phyloP scores from a whole-genome alignment of 1,140 invertebrate species.

The Zaprionus kolodkinae region DNA sequence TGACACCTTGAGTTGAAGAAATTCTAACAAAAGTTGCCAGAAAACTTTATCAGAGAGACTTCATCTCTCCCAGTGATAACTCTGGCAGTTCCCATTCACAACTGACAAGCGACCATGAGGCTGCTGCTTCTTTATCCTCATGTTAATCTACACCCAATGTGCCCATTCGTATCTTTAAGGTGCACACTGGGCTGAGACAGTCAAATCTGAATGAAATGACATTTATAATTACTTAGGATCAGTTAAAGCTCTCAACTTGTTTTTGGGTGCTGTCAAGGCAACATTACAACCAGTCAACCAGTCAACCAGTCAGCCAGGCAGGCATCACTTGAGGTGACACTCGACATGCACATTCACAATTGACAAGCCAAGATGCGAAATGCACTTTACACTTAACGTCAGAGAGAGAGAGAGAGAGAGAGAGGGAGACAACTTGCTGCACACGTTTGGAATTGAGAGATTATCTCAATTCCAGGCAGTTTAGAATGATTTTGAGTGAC shows the following conservation, averaged over 20 bases:
- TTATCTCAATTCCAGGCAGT: background rate
- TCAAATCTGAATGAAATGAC: background rate
- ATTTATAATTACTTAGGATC: slow-evolving; percentile 2
- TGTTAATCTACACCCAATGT: background rate
- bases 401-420: background rate
- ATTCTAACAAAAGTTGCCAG: background rate
- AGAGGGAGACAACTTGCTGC: background rate
- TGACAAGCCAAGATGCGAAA: background rate
- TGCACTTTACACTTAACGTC: background rate
- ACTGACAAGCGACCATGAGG: background rate
- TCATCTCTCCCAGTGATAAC: background rate
- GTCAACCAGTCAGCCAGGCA: background rate
- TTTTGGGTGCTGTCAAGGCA: background rate
- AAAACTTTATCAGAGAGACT: background rate
- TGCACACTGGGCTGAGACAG: background rate
- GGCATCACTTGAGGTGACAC: background rate
- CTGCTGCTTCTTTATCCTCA: background rate
- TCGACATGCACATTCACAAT: slow-evolving; percentile 1
- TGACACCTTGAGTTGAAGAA: background rate
- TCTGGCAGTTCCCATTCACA: background rate
- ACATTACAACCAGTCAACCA: background rate
- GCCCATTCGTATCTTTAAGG: background rate
- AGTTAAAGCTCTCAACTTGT: background rate
- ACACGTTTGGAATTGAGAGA: background rate
- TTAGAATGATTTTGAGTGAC: background rate